Conservation (phyloP, 2,797 vertebrate species). For the Manis crassicaudata region DNA sequence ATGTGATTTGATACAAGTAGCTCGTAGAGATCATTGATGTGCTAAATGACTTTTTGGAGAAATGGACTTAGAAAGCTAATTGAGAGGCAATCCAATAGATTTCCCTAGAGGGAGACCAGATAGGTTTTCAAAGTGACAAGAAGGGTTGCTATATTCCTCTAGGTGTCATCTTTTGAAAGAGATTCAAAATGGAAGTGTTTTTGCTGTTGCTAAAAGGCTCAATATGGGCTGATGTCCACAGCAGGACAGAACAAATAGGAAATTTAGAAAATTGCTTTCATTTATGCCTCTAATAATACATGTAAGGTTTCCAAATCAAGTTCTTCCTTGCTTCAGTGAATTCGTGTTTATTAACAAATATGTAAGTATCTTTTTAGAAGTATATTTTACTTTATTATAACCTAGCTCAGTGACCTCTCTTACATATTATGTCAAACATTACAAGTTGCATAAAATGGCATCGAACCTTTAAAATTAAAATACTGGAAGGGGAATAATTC, state of each 20-base stretch:
- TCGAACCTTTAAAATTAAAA: slow-evolving; percentile 1
- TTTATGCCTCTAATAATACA: not conserved
- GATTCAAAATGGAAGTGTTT: slow-evolving; percentile 54
- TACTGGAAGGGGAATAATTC: slow-evolving; percentile 4
- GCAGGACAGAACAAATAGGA: slow-evolving; percentile 25
- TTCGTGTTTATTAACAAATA: slow-evolving; percentile 17
- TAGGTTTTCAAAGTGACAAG: not conserved
- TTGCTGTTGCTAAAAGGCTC: not conserved
- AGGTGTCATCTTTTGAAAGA: slow-evolving; percentile 56
- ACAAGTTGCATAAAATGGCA: slow-evolving; percentile 4
- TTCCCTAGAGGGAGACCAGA: slow-evolving; percentile 34
- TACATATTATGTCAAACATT: not conserved
- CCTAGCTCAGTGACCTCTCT: not conserved
- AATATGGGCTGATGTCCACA: not conserved
- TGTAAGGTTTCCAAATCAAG: not conserved
- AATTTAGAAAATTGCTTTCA: not conserved
- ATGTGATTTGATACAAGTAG: slow-evolving; percentile 10
- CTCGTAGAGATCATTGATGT: slow-evolving; percentile 22
- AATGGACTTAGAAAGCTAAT: slow-evolving; percentile 54
- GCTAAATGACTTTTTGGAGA: slow-evolving; percentile 64
- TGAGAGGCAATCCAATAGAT: slow-evolving; percentile 48
- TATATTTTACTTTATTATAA: not conserved
- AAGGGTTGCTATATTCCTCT: slow-evolving; percentile 52
- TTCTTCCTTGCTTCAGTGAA: slow-evolving; percentile 9
- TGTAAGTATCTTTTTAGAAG: not conserved